Evolutionary conservation across 1,140 invertebrate genomes (phyloP).

Genomic region (Tetragonula clypearis): DNA sequence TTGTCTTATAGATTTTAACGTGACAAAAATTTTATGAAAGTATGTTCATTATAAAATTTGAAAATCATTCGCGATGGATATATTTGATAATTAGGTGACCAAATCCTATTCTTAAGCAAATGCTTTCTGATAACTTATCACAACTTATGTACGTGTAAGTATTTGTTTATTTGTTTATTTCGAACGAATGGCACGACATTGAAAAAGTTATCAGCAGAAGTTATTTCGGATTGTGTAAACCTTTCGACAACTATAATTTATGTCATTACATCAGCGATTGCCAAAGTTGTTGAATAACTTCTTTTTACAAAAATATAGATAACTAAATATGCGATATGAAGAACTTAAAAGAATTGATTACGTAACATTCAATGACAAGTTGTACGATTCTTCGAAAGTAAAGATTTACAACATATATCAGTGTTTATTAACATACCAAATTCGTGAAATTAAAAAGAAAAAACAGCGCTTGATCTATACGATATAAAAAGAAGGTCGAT

Average conservation of each 20-base stretch:
- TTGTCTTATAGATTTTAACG: not conserved
- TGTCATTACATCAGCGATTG: not conserved
- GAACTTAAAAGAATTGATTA: not conserved
- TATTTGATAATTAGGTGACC: not conserved
- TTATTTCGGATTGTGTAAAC: slow-evolving; percentile 52
- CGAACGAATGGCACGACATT: slow-evolving; percentile 13
- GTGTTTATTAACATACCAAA: not conserved
- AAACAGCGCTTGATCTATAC: not conserved
- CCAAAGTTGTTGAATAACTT: not conserved
- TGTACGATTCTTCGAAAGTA: not conserved
- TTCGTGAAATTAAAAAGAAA: not conserved
- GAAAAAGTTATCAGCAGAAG: slow-evolving; percentile 41
- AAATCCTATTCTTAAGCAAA: not conserved
- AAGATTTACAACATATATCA: not conserved
- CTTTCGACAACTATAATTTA: slow-evolving; percentile 45
- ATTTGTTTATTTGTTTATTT: slow-evolving; percentile 45
- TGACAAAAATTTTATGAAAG: too few relatives aligned
- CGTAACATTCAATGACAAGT: not conserved
- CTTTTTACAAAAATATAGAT: not conserved
- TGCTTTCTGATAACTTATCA: slow-evolving; percentile 6
- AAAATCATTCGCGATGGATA: not conserved
- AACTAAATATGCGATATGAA: not conserved
- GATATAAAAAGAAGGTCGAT: not conserved
- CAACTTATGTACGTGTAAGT: slow-evolving; percentile 9
- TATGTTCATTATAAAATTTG: not conserved